Percentiles rank a stretch among this genome's conserved stretches.
These are phyloP conservation scores for Caenorhabditis sp. DNA, from an alignment of 2,888 invertebrate genomes.

Conservation along the genomic window DNA sequence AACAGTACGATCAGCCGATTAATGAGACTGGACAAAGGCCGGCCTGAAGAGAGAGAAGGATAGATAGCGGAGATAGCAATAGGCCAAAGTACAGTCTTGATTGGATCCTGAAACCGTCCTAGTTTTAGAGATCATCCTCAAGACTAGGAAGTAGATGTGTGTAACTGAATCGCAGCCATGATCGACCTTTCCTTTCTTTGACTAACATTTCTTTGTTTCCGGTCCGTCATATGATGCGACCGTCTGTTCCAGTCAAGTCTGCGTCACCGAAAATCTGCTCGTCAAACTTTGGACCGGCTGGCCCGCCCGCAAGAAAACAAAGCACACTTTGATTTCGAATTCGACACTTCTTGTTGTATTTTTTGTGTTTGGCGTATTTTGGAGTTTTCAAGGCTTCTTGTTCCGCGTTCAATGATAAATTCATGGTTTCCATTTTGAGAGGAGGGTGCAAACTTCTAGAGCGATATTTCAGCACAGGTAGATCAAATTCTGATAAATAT, in stretches of 20 bases:
- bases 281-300: constrained; percentile 55
- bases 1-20: constrained; percentile 51
- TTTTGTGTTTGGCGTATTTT: not conserved
- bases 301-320: constrained; percentile 25
- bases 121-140: constrained; percentile 22
- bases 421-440: too few relatives aligned
- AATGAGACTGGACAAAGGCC: constrained; percentile 32
- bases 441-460: too few relatives aligned
- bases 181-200: constrained; percentile 42
- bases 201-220: constrained; percentile 44
- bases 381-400: too few relatives aligned
- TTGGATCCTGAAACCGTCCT: constrained; percentile 8
- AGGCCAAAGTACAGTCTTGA: constrained; percentile 45
- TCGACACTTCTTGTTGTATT: not conserved
- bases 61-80: constrained; percentile 25
- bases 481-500: too few relatives aligned
- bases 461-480: too few relatives aligned
- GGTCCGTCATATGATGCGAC: constrained; percentile 43
- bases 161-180: constrained; percentile 25
- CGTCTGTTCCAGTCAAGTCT: constrained; percentile 41
- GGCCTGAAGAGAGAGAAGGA: constrained; percentile 26
- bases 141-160: constrained; percentile 18
- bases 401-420: too few relatives aligned
- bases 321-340: constrained; percentile 4
- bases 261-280: constrained; percentile 58